These are phyloP conservation scores for Grantiella picta DNA, from an alignment of 2,113 vertebrate species.

Conservation along the genomic window DNA sequence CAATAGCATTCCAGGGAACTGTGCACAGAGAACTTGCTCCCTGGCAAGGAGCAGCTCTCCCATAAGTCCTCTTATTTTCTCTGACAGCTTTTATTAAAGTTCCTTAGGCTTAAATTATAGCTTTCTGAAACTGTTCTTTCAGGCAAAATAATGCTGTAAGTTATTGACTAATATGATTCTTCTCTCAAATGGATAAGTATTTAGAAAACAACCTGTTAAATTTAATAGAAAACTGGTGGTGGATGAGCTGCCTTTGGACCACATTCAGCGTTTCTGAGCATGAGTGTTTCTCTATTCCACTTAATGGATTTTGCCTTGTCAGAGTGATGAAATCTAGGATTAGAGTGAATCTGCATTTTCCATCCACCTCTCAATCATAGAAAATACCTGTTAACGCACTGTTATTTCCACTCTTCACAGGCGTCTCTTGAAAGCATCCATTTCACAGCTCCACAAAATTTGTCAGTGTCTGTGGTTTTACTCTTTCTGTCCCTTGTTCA, in stretches of 20 bases:
- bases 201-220: conserved; percentile 44
- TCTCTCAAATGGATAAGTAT: conserved; percentile 20
- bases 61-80: conserved; percentile 31
- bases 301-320: not conserved
- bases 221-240: conserved; percentile 8
- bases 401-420: not conserved
- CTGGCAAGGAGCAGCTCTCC: conserved; percentile 19
- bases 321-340: not conserved
- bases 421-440: not conserved
- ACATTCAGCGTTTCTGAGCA: not conserved
- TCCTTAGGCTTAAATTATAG: conserved; percentile 24
- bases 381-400: not conserved
- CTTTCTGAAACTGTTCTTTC: conserved; percentile 32
- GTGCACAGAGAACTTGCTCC: not conserved
- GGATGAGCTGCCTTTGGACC: conserved; percentile 13
- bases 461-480: not conserved
- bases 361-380: not conserved
- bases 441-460: not conserved
- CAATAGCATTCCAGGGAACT: not conserved
- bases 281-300: not conserved
- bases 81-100: conserved; percentile 46
- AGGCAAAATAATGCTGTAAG: conserved; percentile 22
- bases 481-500: not conserved
- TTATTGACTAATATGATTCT: conserved; percentile 40
- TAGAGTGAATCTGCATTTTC: not conserved